phyloP scores from a whole-genome alignment of 2,797 vertebrate species.

The Crenichthys baileyi region DNA sequence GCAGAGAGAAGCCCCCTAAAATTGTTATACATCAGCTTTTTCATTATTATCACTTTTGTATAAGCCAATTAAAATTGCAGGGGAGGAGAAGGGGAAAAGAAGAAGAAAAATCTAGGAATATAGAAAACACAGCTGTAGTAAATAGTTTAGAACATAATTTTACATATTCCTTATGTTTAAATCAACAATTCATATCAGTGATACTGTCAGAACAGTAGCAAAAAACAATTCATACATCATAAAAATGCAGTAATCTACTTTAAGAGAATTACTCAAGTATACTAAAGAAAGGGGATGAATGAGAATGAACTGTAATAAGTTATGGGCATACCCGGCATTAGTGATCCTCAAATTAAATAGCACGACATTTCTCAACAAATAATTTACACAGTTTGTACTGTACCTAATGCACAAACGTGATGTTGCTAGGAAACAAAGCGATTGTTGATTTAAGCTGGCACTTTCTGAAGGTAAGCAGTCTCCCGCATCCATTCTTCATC shows the following conservation, averaged over 20 bases:
- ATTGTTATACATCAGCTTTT: not conserved
- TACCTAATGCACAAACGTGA: not conserved
- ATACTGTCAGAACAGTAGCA: no score
- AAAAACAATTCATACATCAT: not conserved
- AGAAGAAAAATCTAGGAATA: not conserved
- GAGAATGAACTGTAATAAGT: not conserved
- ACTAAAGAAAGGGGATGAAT: not conserved
- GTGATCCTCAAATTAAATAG: not conserved
- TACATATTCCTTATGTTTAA: not conserved
- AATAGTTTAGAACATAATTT: not conserved
- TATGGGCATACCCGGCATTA: not conserved
- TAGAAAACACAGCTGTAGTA: not conserved
- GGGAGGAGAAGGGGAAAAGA: not conserved
- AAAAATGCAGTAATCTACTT: not conserved
- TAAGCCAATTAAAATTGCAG: not conserved
- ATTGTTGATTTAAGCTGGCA: not conserved
- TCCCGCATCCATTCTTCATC: not conserved
- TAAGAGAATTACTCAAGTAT: not conserved
- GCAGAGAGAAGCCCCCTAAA: not conserved
- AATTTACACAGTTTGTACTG: not conserved
- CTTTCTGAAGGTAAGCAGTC: not conserved
- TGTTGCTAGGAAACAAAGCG: slow-evolving; percentile 8
- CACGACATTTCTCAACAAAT: not conserved
- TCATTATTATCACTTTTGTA: not conserved
- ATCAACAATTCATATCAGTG: not conserved